Conservation (phyloP, 1,140 invertebrate species). For the Tetragnatha versicolor region DNA sequence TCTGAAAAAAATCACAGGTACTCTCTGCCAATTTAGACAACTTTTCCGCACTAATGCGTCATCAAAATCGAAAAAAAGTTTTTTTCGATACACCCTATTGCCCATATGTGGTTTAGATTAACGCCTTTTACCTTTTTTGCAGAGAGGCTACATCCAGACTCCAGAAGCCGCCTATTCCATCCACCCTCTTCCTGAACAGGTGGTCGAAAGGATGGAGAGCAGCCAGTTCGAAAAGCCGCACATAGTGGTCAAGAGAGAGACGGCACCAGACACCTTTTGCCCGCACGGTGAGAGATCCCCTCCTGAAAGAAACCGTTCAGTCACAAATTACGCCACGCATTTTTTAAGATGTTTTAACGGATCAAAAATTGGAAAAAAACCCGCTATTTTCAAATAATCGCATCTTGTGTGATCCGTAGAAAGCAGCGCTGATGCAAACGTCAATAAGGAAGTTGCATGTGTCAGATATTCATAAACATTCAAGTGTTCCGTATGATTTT, state of each 20-base stretch:
- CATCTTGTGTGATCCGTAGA: background rate
- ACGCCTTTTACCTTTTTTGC: background rate
- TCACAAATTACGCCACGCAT: background rate
- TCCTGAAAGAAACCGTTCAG: too few species aligned
- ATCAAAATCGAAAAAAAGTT: background rate
- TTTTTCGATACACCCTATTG: background rate
- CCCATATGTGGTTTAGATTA: background rate
- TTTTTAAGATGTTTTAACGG: background rate
- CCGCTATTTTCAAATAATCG: background rate
- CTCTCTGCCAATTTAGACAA: background rate
- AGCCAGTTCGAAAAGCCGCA: constrained; percentile 39
- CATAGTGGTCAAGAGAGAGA: constrained; percentile 53
- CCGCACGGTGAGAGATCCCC: constrained; percentile 47
- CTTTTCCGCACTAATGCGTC: background rate
- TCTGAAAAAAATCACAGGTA: background rate
- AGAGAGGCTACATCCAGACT: constrained; percentile 58
- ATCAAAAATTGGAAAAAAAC: background rate
- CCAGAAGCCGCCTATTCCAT: constrained; percentile 43
- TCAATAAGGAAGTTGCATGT: background rate
- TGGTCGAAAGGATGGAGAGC: constrained; percentile 2
- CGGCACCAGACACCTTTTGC: constrained; percentile 55
- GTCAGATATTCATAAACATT: too few species aligned
- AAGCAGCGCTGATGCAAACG: background rate
- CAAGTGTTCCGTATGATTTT: too few species aligned
- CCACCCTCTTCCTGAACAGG: constrained; percentile 53